Conservation (phyloP, 2,888 invertebrate genomes). For the Strigamia crassipes region DNA sequence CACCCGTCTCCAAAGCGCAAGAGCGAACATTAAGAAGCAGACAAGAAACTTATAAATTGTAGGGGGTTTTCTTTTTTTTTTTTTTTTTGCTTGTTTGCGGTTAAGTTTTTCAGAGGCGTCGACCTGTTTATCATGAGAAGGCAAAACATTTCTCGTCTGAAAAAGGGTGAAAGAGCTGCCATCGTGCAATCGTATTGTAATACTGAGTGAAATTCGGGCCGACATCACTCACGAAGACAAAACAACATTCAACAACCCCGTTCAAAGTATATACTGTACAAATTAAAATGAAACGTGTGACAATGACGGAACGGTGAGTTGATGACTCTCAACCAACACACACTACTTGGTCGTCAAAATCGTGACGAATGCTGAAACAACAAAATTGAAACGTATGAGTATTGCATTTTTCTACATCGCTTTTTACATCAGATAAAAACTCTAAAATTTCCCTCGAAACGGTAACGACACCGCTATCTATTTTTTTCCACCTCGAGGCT, state of each 20-base stretch:
- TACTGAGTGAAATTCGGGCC: conserved; percentile 34
- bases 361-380: conserved; percentile 77
- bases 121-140: conserved; percentile 39
- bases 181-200: conserved; percentile 37
- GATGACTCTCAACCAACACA: background rate
- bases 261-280: conserved; percentile 1
- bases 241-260: conserved; percentile 40
- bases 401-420: background rate
- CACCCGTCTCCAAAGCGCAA: conserved; percentile 38
- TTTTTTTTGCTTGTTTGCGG: background rate
- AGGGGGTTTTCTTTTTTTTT: background rate
- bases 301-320: conserved; percentile 37
- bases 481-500: background rate
- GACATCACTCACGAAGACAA: conserved; percentile 30
- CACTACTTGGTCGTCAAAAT: conserved; percentile 74
- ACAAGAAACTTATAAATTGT: conserved; percentile 8
- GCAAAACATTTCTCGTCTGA: conserved; percentile 40
- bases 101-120: conserved; percentile 24
- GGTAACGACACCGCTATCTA: background rate
- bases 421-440: background rate
- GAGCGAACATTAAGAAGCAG: conserved; percentile 42
- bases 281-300: conserved; percentile 4
- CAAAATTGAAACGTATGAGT: conserved; percentile 42
- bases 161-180: conserved; percentile 41
- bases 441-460: background rate